These are phyloP conservation scores for Myripristis jacobus DNA, from an alignment of 2,797 vertebrate species.

Conservation along the genomic window DNA sequence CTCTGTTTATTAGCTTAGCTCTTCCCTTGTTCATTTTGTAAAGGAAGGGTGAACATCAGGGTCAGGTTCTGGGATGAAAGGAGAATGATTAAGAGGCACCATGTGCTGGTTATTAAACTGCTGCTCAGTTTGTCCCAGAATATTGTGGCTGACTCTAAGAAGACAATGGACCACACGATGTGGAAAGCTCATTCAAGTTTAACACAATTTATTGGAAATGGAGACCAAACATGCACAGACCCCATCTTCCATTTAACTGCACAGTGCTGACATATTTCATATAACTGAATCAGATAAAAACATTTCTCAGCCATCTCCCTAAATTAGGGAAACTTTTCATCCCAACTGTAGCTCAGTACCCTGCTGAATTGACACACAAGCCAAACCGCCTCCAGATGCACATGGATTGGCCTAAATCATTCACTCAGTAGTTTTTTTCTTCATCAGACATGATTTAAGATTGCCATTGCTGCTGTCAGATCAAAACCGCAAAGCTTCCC, in stretches of 20 bases:
- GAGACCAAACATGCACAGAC: neutral
- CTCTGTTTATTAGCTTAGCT: slow-evolving; percentile 54
- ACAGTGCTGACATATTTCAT: neutral
- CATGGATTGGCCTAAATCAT: neutral
- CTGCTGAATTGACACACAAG: neutral
- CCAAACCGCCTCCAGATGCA: slow-evolving; percentile 13
- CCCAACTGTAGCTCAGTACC: neutral
- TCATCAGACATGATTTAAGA: neutral
- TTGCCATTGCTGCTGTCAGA: neutral
- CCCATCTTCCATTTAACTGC: neutral
- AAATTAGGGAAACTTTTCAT: neutral
- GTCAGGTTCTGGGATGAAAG: slow-evolving; percentile 31
- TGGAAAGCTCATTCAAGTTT: neutral
- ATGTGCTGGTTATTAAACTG: slow-evolving; percentile 13
- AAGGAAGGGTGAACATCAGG: slow-evolving; percentile 1
- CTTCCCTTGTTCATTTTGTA: slow-evolving; percentile 33
- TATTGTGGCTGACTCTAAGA: neutral
- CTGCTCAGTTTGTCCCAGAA: neutral
- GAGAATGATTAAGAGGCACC: slow-evolving; percentile 27
- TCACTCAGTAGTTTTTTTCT: neutral
- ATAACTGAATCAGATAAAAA: neutral
- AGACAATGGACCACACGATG: neutral
- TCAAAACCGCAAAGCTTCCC: neutral
- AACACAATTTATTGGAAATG: neutral
- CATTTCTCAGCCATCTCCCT: slow-evolving; percentile 6